A percentile compares a stretch with the other conserved stretches of the same genome.
Evolutionary conservation across 2,888 invertebrate genomes (phyloP).

Genomic region (Campoplex capitator): DNA sequence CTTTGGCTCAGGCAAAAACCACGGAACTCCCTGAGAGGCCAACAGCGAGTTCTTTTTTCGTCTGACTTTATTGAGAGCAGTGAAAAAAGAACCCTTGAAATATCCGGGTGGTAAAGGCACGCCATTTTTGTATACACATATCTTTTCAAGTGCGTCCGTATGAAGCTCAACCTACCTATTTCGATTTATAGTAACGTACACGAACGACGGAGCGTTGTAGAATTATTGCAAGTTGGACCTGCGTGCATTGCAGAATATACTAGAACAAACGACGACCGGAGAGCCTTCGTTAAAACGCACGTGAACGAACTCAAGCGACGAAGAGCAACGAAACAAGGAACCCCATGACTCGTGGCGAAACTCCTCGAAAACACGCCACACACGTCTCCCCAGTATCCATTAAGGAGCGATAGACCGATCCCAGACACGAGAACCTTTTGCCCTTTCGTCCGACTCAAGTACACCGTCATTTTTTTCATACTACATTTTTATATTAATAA

Average conservation of each 20-base stretch:
- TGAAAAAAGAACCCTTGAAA: conserved; percentile 59
- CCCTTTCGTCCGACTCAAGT: conserved; percentile 49
- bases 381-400: conserved; percentile 51
- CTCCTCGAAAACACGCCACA: conserved; percentile 57
- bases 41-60: conserved; percentile 43
- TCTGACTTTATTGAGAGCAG: conserved; percentile 42
- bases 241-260: conserved; percentile 26
- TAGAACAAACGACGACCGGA: neutral
- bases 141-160: conserved; percentile 44
- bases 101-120: conserved; percentile 20
- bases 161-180: conserved; percentile 27
- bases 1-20: conserved; percentile 47
- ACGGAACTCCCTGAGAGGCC: conserved; percentile 46
- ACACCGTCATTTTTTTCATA: conserved; percentile 6
- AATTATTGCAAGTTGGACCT: conserved; percentile 1
- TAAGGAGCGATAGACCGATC: conserved; percentile 68
- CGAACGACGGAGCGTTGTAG: conserved; percentile 1
- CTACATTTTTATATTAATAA: conserved; percentile 19
- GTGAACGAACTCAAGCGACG: conserved; percentile 55
- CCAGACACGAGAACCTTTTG: conserved; percentile 61
- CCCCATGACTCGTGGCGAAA: conserved; percentile 47
- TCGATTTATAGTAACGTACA: neutral
- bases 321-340: conserved; percentile 40
- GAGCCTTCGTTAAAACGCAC: conserved; percentile 59
- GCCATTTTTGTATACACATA: neutral